Conservation (phyloP, 2,888 invertebrate genomes). For the Lochmaea capreae region DNA sequence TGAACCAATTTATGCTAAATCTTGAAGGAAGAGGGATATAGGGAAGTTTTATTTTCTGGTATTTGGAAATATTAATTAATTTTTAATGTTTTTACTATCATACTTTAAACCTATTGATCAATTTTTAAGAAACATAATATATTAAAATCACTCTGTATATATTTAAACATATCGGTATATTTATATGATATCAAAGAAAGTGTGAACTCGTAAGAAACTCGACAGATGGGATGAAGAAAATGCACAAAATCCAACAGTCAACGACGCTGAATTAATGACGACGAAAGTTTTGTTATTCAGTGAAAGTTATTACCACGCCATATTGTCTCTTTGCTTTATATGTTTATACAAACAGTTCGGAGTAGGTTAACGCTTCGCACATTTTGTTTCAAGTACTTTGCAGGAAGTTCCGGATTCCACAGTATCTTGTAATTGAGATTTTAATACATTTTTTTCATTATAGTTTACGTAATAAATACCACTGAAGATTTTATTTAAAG, state of each 20-base stretch:
- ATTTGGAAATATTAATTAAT: too few relatives aligned
- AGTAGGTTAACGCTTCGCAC: background rate
- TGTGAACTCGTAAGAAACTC: conserved; percentile 11
- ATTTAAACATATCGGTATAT: too few relatives aligned
- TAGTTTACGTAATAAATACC: too few relatives aligned
- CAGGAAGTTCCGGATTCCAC: conserved; percentile 22
- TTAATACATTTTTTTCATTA: background rate
- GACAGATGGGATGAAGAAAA: conserved; percentile 24
- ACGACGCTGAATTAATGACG: conserved; percentile 6
- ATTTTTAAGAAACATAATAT: too few relatives aligned
- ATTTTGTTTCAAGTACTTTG: conserved; percentile 5
- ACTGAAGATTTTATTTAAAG: too few relatives aligned
- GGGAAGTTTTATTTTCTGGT: too few relatives aligned
- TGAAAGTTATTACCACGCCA: conserved; percentile 21
- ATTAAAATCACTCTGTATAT: too few relatives aligned
- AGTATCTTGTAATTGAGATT: background rate
- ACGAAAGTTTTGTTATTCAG: conserved; percentile 22
- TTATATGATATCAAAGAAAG: conserved; percentile 18
- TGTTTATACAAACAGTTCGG: background rate
- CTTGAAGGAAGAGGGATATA: too few relatives aligned
- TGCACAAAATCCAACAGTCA: background rate
- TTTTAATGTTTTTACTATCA: too few relatives aligned
- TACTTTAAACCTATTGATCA: too few relatives aligned
- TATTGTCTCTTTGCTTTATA: conserved; percentile 16
- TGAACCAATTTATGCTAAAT: too few relatives aligned